A percentile compares a stretch with the other conserved stretches of the same genome.
phyloP scores from a whole-genome alignment of 2,113 vertebrate species.

The Rhea pennata region DNA sequence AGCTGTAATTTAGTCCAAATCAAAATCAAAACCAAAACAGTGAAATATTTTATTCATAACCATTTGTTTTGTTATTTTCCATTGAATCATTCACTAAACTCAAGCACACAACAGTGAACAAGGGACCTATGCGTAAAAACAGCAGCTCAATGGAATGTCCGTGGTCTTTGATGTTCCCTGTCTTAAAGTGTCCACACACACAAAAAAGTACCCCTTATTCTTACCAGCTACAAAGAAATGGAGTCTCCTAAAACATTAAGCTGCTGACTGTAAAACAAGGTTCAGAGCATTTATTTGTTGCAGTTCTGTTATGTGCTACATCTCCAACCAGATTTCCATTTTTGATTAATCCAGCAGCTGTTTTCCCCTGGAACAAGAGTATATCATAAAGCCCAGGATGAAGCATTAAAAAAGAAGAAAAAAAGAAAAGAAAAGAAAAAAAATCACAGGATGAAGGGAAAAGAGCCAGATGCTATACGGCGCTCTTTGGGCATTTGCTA shows the following conservation, averaged over 20 bases:
- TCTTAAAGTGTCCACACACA: background rate
- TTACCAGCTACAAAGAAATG: background rate
- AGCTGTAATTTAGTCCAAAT: background rate
- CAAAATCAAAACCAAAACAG: constrained; percentile 14
- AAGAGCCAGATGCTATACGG: background rate
- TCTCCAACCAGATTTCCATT: constrained; percentile 37
- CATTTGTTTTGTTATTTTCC: background rate
- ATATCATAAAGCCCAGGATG: constrained; percentile 29
- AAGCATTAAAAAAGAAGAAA: background rate
- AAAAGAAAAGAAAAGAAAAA: background rate
- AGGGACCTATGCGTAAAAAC: background rate
- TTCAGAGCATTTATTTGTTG: constrained; percentile 8
- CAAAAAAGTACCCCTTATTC: background rate
- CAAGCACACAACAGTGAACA: background rate
- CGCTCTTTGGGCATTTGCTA: background rate
- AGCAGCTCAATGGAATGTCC: background rate
- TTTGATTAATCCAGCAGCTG: constrained; percentile 64
- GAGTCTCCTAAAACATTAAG: background rate
- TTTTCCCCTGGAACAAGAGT: constrained; percentile 41
- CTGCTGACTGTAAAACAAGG: background rate
- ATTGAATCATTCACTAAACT: background rate
- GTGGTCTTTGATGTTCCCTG: background rate
- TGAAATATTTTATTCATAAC: background rate
- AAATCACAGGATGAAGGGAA: constrained; percentile 22
- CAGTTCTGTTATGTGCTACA: background rate